Evolutionary conservation across 2,888 invertebrate genomes (phyloP), one percentile per base, ranked within the genome.

Genomic region (Penaeus monodon): DNA sequence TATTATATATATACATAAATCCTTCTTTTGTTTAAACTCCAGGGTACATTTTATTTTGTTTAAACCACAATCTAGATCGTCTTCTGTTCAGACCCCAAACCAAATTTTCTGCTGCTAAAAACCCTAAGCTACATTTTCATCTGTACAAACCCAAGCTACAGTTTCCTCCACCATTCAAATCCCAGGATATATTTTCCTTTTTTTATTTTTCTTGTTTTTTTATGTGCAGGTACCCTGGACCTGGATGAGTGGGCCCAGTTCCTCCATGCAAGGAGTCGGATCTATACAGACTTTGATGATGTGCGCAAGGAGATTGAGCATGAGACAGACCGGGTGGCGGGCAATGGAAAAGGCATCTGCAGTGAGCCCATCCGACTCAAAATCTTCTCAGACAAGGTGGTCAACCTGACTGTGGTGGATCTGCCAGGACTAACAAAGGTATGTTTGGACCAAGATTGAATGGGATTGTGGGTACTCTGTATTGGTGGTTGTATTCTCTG

Each of bases 231-330:
- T 94, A 73, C 91, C 96, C 93, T 97, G 84, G 96, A 96, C 92
- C 92, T 96, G 88, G 96, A 97, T 90, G 98, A 99, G 93, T 99
- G 98, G 98, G 99, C 96, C 57, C 96, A 96, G 91, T 99, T 99
- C 92, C 94, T 99, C 66, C 99, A 99, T 92, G 95, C 96, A 77
- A 97, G 97, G 93, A 96, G 96, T 91, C 96, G 95, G 93, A 94
- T 98, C 83, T 99, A 95, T 92, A 96, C 96, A 90, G 95, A 98
- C 93, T 99, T 99, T 93, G 95, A 96, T 91, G 96, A 97, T 88
- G 97, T 99, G 90, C 95, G 98, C 14, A 92, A 93, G 90, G 99
- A 99, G 94, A 98, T 99, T 91, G 98, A 98, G 91, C 93, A 94
- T 84, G 99, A 99, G 93, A 99, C 99, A 0, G 97, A 98, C 89